Percentiles rank a stretch among this genome's conserved stretches.
phyloP scores from a whole-genome alignment of 2,888 invertebrate species.

The Patella depressa region DNA sequence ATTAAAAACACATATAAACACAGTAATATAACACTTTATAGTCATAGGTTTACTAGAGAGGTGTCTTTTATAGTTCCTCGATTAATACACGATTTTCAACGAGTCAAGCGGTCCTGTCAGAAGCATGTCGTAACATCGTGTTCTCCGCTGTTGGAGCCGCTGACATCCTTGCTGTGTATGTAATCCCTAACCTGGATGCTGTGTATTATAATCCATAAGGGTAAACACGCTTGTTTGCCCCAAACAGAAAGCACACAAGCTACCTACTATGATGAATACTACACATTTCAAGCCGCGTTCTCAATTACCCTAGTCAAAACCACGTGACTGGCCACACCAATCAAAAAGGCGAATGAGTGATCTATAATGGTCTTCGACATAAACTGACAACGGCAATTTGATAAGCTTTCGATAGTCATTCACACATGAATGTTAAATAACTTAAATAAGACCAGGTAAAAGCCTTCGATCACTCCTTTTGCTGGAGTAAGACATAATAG shows the following conservation, averaged over 20 bases:
- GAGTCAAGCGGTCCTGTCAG: no score
- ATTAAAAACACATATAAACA: no score
- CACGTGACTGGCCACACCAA: slow-evolving; percentile 7
- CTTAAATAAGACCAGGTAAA: no score
- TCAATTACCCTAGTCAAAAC: slow-evolving; percentile 7
- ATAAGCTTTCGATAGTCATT: background rate
- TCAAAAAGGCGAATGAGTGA: background rate
- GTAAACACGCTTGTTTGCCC: background rate
- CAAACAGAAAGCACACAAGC: background rate
- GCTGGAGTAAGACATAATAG: no score
- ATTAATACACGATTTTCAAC: no score
- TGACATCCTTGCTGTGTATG: background rate
- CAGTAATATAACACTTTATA: no score
- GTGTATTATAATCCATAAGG: slow-evolving; percentile 5
- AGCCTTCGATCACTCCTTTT: no score
- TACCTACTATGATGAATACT: background rate
- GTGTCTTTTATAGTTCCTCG: no score
- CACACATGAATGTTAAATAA: no score
- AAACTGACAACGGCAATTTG: slow-evolving; percentile 1
- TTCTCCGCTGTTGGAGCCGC: background rate
- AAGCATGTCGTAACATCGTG: background rate
- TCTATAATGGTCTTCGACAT: slow-evolving; percentile 4
- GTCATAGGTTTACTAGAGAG: no score
- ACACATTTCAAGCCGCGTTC: background rate
- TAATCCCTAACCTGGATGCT: background rate